Percentiles rank a stretch among this genome's conserved stretches.
Conservation (phyloP, 2,113 vertebrate species). For the Lophochroa leadbeateri region DNA sequence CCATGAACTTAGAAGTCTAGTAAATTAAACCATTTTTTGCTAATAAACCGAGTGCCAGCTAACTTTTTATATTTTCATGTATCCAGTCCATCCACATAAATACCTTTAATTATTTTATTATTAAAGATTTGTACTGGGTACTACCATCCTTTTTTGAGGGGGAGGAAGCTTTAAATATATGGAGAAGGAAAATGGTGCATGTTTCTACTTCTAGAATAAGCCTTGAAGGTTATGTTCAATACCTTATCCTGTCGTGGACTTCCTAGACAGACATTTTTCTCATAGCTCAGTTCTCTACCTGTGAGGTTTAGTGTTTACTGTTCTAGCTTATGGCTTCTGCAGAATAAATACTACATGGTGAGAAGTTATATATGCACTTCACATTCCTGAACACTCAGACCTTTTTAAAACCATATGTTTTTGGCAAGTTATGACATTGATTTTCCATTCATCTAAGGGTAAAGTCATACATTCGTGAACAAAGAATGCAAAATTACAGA, state of each 20-base stretch:
- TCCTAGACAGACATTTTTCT: background rate
- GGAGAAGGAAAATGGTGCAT: background rate
- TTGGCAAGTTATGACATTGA: background rate
- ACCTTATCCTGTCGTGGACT: background rate
- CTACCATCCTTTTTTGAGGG: accelerated
- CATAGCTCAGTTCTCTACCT: background rate
- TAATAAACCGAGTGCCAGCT: too few species aligned
- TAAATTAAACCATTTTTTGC: too few species aligned
- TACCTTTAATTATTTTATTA: background rate
- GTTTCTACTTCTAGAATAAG: background rate
- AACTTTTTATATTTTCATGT: too few species aligned
- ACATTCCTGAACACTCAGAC: background rate
- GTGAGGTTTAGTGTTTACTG: background rate
- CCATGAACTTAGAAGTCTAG: too few species aligned
- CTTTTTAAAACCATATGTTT: background rate
- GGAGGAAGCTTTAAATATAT: background rate
- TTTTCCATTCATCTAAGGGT: background rate
- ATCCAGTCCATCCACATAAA: too few species aligned
- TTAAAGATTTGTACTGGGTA: background rate
- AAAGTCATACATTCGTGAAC: background rate
- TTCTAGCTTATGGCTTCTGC: background rate
- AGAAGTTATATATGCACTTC: background rate
- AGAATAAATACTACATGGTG: background rate
- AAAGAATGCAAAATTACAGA: background rate
- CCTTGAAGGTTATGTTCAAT: background rate